Percentiles rank a stretch among this genome's conserved stretches.
These are phyloP conservation scores for Nymphalis polychloros DNA, from an alignment of 2,888 invertebrate genomes.

Conservation along the genomic window DNA sequence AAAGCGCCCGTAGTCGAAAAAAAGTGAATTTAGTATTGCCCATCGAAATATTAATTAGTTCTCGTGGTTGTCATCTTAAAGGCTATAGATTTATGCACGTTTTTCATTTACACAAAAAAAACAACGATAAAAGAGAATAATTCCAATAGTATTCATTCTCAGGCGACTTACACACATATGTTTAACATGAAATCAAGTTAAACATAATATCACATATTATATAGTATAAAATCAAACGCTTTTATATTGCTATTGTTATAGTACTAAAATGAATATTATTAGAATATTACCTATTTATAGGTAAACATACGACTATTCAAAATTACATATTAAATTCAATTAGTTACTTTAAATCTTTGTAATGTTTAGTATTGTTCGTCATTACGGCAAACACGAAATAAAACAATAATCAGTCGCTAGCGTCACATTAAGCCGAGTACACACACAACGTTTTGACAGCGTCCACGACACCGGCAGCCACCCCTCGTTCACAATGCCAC, in stretches of 20 bases:
- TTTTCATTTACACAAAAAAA: not conserved
- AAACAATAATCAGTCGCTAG: conserved; percentile 72
- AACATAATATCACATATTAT: not conserved
- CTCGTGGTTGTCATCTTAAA: conserved; percentile 13
- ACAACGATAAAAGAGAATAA: no score
- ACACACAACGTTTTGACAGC: conserved; percentile 77
- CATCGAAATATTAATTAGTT: conserved; percentile 34
- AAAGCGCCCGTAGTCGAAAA: conserved; percentile 62
- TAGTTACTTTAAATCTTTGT: conserved; percentile 15
- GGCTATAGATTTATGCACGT: not conserved
- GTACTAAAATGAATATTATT: no score
- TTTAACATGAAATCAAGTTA: no score
- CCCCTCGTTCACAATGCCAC: conserved; percentile 79
- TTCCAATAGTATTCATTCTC: no score
- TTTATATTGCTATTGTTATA: not conserved
- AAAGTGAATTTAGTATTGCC: conserved; percentile 30
- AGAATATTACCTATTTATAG: not conserved
- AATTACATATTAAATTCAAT: conserved; percentile 12
- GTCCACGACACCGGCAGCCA: conserved; percentile 74
- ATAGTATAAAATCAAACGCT: not conserved
- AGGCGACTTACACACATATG: no score
- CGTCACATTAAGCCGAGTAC: conserved; percentile 69
- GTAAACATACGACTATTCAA: not conserved
- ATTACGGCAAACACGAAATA: conserved; percentile 23
- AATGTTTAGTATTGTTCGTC: conserved; percentile 14